These are phyloP conservation scores for Calypte anna DNA, from an alignment of 2,113 vertebrate species.

Conservation along the genomic window DNA sequence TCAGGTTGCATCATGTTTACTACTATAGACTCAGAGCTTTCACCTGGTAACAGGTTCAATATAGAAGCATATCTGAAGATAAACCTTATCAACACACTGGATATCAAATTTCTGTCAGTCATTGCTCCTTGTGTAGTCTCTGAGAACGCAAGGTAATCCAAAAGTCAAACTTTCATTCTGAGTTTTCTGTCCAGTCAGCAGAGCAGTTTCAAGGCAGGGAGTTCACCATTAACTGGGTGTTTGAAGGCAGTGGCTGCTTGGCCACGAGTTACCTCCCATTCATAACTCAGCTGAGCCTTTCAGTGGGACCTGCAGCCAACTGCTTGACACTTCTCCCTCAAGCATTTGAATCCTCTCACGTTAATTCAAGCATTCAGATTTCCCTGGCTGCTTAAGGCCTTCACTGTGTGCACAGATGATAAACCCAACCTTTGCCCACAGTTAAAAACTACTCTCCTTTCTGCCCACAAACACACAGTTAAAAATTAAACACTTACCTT, in stretches of 20 bases:
- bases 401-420: background rate
- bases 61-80: background rate
- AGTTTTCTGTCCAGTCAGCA: background rate
- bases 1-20: background rate
- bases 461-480: background rate
- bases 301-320: background rate
- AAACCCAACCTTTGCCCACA: background rate
- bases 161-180: background rate
- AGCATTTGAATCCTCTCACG: background rate
- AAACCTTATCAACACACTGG: background rate
- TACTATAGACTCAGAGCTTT: background rate
- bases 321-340: background rate
- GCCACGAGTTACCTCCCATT: background rate
- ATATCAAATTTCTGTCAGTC: background rate
- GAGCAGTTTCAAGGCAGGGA: background rate
- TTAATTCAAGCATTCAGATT: background rate
- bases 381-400: background rate
- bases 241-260: background rate
- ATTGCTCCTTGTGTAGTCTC: background rate
- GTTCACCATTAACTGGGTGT: background rate
- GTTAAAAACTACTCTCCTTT: conserved; percentile 17
- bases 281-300: background rate
- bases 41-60: background rate
- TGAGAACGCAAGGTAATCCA: background rate
- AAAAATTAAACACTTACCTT: background rate